Percentiles rank a stretch among this genome's conserved stretches.
These are phyloP conservation scores for Hermaeophaga mercurialis DNA, from an alignment of 2,888 invertebrate species.

Conservation along the genomic window DNA sequence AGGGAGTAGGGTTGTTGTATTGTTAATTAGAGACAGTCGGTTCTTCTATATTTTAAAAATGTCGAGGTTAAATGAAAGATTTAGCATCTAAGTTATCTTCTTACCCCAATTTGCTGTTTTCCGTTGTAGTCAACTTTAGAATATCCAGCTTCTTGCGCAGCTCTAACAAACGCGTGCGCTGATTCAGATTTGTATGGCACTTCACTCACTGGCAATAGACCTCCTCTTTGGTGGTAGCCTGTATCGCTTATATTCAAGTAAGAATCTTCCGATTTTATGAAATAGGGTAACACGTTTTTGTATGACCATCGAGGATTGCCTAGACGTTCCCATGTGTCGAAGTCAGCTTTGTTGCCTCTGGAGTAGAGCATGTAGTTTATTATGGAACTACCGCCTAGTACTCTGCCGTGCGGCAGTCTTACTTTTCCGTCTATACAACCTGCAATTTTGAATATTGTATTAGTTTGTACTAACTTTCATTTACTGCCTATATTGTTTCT, in stretches of 20 bases:
- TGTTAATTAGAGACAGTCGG: too few relatives aligned
- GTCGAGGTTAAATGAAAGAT: background rate
- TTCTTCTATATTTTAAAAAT: too few relatives aligned
- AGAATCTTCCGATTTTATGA: slow-evolving; percentile 53
- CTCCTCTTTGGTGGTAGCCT: slow-evolving; percentile 54
- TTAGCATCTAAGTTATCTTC: slow-evolving; percentile 52
- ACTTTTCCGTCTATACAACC: slow-evolving; percentile 54
- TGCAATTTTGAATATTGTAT: too few relatives aligned
- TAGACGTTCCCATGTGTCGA: slow-evolving; percentile 68
- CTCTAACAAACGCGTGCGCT: slow-evolving; percentile 64
- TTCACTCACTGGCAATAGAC: slow-evolving; percentile 54
- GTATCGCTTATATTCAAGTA: slow-evolving; percentile 46
- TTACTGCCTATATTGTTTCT: too few relatives aligned
- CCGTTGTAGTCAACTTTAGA: slow-evolving; percentile 73
- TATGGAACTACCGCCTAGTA: slow-evolving; percentile 61
- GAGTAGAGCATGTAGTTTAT: slow-evolving; percentile 63
- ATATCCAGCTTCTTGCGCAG: slow-evolving; percentile 70
- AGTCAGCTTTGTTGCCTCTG: slow-evolving; percentile 69
- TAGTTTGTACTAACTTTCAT: too few relatives aligned
- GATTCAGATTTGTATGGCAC: slow-evolving; percentile 56
- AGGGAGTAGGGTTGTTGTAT: too few relatives aligned
- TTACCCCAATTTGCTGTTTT: slow-evolving; percentile 65
- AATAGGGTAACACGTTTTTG: slow-evolving; percentile 57
- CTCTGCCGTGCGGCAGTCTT: slow-evolving; percentile 63
- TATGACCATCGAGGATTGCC: slow-evolving; percentile 64